A percentile compares a stretch with the other conserved stretches of the same genome.
Evolutionary conservation across 2,888 invertebrate species (phyloP).

Genomic region (Dryadula phaetusa): DNA sequence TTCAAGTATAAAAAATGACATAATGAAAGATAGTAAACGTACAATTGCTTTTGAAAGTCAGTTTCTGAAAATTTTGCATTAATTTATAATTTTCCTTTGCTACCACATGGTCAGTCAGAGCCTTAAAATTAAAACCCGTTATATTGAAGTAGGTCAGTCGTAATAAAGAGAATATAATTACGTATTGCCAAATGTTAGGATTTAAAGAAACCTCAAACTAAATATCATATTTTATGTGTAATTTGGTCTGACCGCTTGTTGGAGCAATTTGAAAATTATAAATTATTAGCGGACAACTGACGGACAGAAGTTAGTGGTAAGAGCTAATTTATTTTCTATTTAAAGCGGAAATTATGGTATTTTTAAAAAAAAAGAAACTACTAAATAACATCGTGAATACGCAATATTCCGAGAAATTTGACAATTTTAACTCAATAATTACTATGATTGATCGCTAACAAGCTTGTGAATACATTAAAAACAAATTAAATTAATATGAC

Average conservation of each 20-base stretch:
- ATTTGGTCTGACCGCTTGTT: conserved; percentile 30
- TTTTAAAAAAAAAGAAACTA: not conserved
- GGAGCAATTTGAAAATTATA: conserved; percentile 16
- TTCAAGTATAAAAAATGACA: conserved; percentile 6
- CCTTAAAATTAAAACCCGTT: conserved; percentile 24
- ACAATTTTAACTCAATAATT: conserved; percentile 14
- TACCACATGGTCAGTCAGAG: conserved; percentile 17
- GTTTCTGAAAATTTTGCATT: conserved; percentile 8
- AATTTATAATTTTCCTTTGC: conserved; percentile 6
- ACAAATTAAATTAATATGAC: conserved; percentile 11
- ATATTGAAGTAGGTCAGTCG: conserved; percentile 17
- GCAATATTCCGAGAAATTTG: conserved; percentile 9
- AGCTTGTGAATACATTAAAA: conserved; percentile 11
- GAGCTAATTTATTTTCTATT: conserved; percentile 5
- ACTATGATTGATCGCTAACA: not conserved
- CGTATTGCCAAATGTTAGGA: conserved; percentile 19
- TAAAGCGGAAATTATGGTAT: not conserved
- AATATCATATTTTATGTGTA: conserved; percentile 43
- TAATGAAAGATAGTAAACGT: conserved; percentile 15
- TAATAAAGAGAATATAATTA: conserved; percentile 23
- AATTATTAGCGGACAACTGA: conserved; percentile 39
- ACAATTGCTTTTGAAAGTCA: conserved; percentile 8
- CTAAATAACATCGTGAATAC: not conserved
- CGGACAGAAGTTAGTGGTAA: conserved; percentile 32
- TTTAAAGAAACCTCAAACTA: conserved; percentile 38